phyloP scores from a whole-genome alignment of 1,140 invertebrate genomes.

The Eriosoma lanigerum region DNA sequence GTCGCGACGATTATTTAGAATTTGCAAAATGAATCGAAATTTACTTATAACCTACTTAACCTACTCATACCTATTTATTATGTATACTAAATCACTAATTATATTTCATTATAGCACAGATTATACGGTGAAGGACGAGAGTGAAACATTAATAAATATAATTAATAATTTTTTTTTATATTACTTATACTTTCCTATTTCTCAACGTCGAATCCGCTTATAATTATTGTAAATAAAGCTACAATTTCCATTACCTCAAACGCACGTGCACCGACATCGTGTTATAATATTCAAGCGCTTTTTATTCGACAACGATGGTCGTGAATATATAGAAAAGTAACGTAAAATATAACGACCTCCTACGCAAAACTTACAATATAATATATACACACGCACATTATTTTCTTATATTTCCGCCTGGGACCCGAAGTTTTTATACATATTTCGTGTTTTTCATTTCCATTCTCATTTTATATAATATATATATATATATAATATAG shows the following conservation, averaged over 20 bases:
- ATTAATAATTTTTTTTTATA: constrained; percentile 6
- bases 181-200: constrained; percentile 8
- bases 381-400: not conserved
- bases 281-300: too few relatives aligned
- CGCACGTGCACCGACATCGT: too few relatives aligned
- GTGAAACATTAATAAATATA: too few relatives aligned
- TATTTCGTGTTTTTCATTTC: not conserved
- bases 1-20: too few relatives aligned
- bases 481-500: not conserved
- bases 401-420: not conserved
- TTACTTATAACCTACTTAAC: too few relatives aligned
- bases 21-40: too few relatives aligned
- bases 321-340: not conserved
- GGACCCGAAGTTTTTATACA: not conserved
- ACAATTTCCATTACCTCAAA: not conserved
- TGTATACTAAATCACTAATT: too few relatives aligned
- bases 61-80: too few relatives aligned
- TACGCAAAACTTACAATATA: not conserved
- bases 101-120: too few relatives aligned
- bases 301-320: too few relatives aligned
- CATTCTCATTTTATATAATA: not conserved
- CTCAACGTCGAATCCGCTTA: not conserved
- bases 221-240: not conserved
- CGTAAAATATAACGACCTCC: constrained; percentile 12
- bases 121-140: too few relatives aligned